Base-by-base conservation (phyloP, 2,888 invertebrate species). In the Fragum fragum region DNA sequence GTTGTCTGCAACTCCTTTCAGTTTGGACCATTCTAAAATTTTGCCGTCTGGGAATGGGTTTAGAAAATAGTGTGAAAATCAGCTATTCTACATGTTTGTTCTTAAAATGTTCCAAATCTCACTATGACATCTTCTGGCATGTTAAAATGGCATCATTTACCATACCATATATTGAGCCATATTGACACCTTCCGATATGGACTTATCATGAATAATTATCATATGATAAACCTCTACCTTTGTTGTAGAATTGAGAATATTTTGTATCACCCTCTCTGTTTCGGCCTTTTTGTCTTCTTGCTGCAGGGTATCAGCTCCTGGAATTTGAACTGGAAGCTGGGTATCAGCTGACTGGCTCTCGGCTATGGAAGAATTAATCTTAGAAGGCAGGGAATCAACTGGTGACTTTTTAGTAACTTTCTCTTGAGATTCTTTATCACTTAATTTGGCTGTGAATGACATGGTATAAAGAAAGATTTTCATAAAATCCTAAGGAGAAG, bases 191-290 rank as follows among this genome's bases (percentile, higher is more conserved):
- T n/a, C n/a, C n/a, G n/a, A n/a, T n/a, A n/a, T n/a, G n/a, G n/a
- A n/a, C n/a, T n/a, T n/a, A n/a, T n/a, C n/a, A n/a, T n/a, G n/a
- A n/a, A n/a, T n/a, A n/a, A n/a, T n/a, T n/a, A n/a, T n/a, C n/a
- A n/a, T n/a, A n/a, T n/a, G 32, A 36, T 36, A 36, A 9, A 36
- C 32, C 3, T 36, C 32, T 3, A n/a, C 85, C 71, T 85, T 85
- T 1, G 82, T 81, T 11, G 82, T 55, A 42, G 82, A 79, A n/a
- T 77, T 82, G 23, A 85, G 69, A 52, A 85, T 82, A 53, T 85
- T 80, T 53, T 82, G 79, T 53, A 85, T 82, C 29, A 73, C 76
- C 57, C 77, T 73, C 57, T 81, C 79, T 53, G 71, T 85, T 61
- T 81, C 85, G 18, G 79, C 59, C 47, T 32, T 55, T 23, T 59